These are phyloP conservation scores for Dendroctonus valens DNA, from an alignment of 1,140 invertebrate genomes.

Conservation along the genomic window DNA sequence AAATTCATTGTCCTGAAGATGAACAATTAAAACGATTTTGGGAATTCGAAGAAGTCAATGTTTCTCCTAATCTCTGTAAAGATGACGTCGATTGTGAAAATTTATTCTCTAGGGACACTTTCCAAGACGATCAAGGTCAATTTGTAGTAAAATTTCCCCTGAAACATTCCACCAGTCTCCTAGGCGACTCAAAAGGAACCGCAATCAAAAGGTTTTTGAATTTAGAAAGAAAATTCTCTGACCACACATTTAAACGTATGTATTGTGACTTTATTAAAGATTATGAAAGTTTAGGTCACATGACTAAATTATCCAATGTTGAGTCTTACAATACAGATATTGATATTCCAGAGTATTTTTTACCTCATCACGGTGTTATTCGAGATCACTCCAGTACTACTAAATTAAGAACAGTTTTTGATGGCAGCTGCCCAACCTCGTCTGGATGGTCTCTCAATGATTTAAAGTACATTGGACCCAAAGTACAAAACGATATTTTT, in stretches of 20 bases:
- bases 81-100: not conserved
- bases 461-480: conserved; percentile 47
- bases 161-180: not conserved
- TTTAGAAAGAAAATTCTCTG: not conserved
- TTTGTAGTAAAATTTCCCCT: not conserved
- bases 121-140: not conserved
- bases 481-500: conserved; percentile 50
- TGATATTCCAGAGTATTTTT: not conserved
- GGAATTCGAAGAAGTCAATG: conserved; percentile 3
- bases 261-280: conserved; percentile 8
- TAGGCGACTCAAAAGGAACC: not conserved
- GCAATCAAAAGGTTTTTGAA: not conserved
- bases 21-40: conserved; percentile 9
- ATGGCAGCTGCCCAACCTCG: not conserved
- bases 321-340: not conserved
- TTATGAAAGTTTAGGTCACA: conserved; percentile 10
- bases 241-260: not conserved
- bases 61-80: not conserved
- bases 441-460: conserved; percentile 22
- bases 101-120: not conserved
- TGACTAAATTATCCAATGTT: not conserved
- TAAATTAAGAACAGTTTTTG: conserved; percentile 1
- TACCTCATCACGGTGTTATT: too few relatives aligned
- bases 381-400: not conserved
- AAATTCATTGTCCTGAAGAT: conserved; percentile 7